Base-by-base conservation (phyloP, 1,140 invertebrate species). In the Hypsibius dujardini region DNA sequence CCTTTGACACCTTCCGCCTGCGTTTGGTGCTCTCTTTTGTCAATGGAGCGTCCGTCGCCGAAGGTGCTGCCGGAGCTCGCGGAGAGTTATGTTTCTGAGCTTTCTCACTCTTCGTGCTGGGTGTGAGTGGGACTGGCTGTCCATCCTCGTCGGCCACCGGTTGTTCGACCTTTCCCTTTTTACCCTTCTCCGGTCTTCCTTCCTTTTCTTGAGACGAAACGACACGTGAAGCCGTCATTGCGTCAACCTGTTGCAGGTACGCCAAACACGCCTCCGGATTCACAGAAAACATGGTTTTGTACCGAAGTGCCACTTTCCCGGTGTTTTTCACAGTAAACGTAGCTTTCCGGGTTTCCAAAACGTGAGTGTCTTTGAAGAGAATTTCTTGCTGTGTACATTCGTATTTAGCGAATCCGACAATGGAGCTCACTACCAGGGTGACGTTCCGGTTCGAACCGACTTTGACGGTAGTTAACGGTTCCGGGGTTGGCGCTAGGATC, bases 311-410 rank as follows among this genome's bases (percentile, higher is more conserved):
- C 12, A 42, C 12, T 7, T 15, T 15, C 12, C 62, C 62, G 62
- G 62, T 67, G 62, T 67, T 67, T 67, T 67, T 67, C 3, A 67
- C 3, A 15, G 12, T 67, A 42, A 67, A 67, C 12, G 62, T 67
- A 12, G 45, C 12, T 42, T 42, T 12, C 12, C 62, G 62, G 3
- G 12, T 42, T 67, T 67, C 62, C 62, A 67, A 42, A 7, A 67
- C 62, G 42, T 15, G 7, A 3, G 62, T 67, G 12, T 67, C 62
- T 42, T 42, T 67, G 3, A 67, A 67, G 12, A 67, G 42, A 67
- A 67, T 12, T 67, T 67, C 62, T 42, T 15, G 12, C 42, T 12
- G 12, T 15, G 12, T 42, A 42, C 62, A 67, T 42, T 67, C 62
- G 42, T 67, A 67, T 7, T 42, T 67, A 3, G 62, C 12, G 62